Evolutionary conservation across 2,888 invertebrate species (phyloP).

Genomic region (Emesis furor): DNA sequence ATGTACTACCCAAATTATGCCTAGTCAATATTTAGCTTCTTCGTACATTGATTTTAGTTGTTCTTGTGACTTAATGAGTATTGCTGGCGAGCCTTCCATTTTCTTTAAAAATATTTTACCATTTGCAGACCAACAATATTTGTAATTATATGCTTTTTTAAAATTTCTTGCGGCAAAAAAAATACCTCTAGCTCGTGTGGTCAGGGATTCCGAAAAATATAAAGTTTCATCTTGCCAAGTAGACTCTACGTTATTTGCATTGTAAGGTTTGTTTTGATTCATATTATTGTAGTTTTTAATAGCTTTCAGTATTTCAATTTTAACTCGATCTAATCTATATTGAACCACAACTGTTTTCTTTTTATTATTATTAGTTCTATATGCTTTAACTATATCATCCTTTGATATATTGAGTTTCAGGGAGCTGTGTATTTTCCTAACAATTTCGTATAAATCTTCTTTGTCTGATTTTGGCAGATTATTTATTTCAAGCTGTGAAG

Average conservation of each 20-base stretch:
- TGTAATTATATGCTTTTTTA: neutral
- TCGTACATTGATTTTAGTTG: neutral
- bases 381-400: neutral
- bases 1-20: neutral
- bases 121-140: neutral
- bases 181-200: neutral
- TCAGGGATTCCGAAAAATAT: neutral
- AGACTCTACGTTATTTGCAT: neutral
- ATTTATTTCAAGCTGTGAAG: neutral
- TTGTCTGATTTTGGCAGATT: neutral
- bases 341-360: neutral
- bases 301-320: neutral
- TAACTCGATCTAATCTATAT: neutral
- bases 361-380: neutral
- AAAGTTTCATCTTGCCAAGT: neutral
- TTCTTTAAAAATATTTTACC: slow-evolving; percentile 9
- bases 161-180: neutral
- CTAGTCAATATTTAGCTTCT: neutral
- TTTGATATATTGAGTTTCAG: neutral
- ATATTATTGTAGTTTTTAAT: neutral
- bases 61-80: neutral
- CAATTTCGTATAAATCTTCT: neutral
- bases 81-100: neutral
- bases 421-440: neutral
- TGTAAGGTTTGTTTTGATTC: neutral